Conservation (phyloP, 2,888 invertebrate genomes). For the Melikaiella ostensackeni region DNA sequence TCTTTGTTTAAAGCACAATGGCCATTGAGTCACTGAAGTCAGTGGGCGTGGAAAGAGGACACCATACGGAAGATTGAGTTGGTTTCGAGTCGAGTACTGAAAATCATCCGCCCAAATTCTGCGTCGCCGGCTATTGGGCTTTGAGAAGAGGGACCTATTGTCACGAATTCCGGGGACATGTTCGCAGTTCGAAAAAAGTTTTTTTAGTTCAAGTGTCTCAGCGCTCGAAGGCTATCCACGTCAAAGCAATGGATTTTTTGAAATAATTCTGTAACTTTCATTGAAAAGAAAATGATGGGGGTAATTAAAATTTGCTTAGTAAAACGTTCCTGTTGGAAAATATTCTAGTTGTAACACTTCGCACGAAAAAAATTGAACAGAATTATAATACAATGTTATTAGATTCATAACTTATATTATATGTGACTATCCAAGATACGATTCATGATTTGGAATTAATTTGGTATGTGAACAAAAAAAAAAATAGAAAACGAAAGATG, state of each 20-base stretch:
- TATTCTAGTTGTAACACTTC: too few relatives aligned
- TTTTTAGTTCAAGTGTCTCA: background rate
- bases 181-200: slow-evolving; percentile 21
- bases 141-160: background rate
- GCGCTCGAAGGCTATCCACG: background rate
- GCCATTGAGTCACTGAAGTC: slow-evolving; percentile 66
- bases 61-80: slow-evolving; percentile 62
- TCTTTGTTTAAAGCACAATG: slow-evolving; percentile 73
- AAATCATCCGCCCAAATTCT: slow-evolving; percentile 19
- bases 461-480: too few relatives aligned
- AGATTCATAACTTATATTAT: too few relatives aligned
- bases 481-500: too few relatives aligned
- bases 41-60: slow-evolving; percentile 66
- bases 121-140: background rate
- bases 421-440: too few relatives aligned
- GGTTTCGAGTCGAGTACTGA: slow-evolving; percentile 52
- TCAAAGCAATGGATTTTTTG: background rate
- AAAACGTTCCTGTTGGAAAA: too few relatives aligned
- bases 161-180: slow-evolving; percentile 4
- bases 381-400: too few relatives aligned
- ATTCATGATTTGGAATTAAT: too few relatives aligned
- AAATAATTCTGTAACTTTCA: background rate
- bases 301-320: too few relatives aligned
- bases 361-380: too few relatives aligned
- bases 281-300: too few relatives aligned